These are phyloP conservation scores for Thecocarcelia acutangulata DNA, from an alignment of 2,888 invertebrate genomes.

Conservation along the genomic window DNA sequence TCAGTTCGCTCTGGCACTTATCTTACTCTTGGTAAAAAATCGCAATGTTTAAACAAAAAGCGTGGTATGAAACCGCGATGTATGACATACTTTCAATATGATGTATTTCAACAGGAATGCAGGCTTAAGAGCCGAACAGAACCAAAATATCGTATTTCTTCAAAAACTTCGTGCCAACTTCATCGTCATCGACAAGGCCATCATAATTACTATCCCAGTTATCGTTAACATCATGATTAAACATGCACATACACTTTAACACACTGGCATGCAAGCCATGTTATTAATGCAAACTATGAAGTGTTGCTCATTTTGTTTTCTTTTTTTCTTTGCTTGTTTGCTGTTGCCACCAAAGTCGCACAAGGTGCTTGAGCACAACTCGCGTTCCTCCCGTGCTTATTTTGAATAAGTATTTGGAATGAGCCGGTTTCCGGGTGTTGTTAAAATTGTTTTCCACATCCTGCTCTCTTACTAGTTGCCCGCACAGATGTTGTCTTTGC, in stretches of 20 bases:
- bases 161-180: constrained; percentile 16
- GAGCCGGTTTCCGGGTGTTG: constrained; percentile 48
- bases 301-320: constrained; percentile 43
- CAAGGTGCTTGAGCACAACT: constrained; percentile 43
- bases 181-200: constrained; percentile 54
- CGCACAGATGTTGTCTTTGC: constrained; percentile 30
- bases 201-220: constrained; percentile 22
- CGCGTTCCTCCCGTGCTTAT: constrained; percentile 41
- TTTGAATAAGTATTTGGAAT: constrained; percentile 55
- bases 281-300: constrained; percentile 59
- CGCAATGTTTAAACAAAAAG: no score
- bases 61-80: no score
- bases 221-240: constrained; percentile 35
- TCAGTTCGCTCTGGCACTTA: no score
- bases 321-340: not conserved
- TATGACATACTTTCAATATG: no score
- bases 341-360: constrained; percentile 21
- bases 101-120: no score
- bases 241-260: constrained; percentile 26
- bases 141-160: no score
- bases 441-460: not conserved
- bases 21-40: no score
- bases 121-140: no score
- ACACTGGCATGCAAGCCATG: constrained; percentile 22
- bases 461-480: not conserved